Evolutionary conservation across 1,140 invertebrate species (phyloP), one percentile per base, ranked within the genome.

Genomic region (Bombus superbus): DNA sequence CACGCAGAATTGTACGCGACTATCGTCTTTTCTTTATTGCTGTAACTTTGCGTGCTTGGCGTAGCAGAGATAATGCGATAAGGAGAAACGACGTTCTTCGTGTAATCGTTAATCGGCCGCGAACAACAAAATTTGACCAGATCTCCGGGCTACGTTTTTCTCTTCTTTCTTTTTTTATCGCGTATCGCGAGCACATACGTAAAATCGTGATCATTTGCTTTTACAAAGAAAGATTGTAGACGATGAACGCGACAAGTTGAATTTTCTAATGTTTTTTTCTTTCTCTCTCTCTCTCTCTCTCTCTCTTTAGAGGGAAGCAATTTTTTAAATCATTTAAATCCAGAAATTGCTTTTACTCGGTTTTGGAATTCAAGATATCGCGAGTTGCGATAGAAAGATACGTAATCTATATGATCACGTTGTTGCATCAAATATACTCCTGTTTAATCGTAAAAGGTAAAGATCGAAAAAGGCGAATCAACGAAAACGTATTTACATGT

Each of bases 381-480:
- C 18, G 18, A 53, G 1, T 18, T 6, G 18, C 6, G 18, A 22
- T 1, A 22, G 18, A 53, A 53, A 53, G 22, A 53, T 53, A 22
- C 1, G 32, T 32, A 32, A 32, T 22, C 47, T 53, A 53, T 22
- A 22, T 2, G 0, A 53, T 53, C 2, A 53, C 18, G 8, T 22
- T 6, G 47, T 22, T 2, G 2, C 0, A 2, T 22, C 5, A 53
- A 53, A 53, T 32, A 53, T 53, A 22, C 47, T 22, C 0, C 47
- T 22, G 47, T 53, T 53, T 22, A 53, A 59, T 10, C 25, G 57
- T 0, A 59, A 10, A 11, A 28, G 25, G 25, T 28, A 10, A 62
- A n/a, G 3, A 5, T n/a, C 3, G 1, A 10, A 62, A n/a, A 13
- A 1, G 1, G 3, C 4, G n/a, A 1, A 62, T 13, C 28, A 13